phyloP scores from a whole-genome alignment of 92 coral and sea anemone species.

The Pocillopora meandrina region DNA sequence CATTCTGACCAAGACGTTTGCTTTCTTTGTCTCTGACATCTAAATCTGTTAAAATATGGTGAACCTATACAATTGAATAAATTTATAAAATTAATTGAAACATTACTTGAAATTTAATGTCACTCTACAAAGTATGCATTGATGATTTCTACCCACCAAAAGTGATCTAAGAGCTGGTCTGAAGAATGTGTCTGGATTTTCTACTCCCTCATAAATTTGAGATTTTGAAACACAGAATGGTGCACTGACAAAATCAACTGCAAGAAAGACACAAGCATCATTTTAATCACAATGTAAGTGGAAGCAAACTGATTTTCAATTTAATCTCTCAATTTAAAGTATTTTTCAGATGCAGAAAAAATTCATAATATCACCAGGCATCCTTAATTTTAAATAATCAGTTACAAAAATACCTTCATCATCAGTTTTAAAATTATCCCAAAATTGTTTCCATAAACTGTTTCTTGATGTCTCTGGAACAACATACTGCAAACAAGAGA shows the following conservation, averaged over 20 bases:
- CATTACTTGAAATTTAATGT: too few species aligned
- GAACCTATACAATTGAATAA: constrained; percentile 38
- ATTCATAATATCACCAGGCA: background rate
- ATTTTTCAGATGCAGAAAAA: background rate
- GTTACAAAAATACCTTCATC: constrained; percentile 67
- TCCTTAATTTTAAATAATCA: background rate
- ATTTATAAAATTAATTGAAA: background rate
- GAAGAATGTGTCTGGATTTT: constrained; percentile 84
- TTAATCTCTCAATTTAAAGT: too few species aligned
- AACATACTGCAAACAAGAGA: constrained; percentile 62
- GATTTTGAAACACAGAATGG: constrained; percentile 90
- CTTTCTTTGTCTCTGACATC: constrained; percentile 80
- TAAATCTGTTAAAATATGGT: constrained; percentile 67
- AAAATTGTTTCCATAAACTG: constrained; percentile 61
- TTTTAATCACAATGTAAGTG: background rate
- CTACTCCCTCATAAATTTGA: constrained; percentile 89
- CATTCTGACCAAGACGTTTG: constrained; percentile 71
- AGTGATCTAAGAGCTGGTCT: constrained; percentile 94
- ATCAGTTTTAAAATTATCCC: constrained; percentile 86
- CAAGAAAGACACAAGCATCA: background rate
- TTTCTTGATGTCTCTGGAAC: constrained; percentile 68
- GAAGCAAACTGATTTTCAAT: background rate
- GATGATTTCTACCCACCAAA: constrained; percentile 61
- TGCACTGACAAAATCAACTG: constrained; percentile 97
- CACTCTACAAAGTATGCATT: too few species aligned